A percentile compares a stretch with the other conserved stretches of the same genome.
Conservation (phyloP, 1,140 invertebrate genomes). For the Listronotus oregonensis region DNA sequence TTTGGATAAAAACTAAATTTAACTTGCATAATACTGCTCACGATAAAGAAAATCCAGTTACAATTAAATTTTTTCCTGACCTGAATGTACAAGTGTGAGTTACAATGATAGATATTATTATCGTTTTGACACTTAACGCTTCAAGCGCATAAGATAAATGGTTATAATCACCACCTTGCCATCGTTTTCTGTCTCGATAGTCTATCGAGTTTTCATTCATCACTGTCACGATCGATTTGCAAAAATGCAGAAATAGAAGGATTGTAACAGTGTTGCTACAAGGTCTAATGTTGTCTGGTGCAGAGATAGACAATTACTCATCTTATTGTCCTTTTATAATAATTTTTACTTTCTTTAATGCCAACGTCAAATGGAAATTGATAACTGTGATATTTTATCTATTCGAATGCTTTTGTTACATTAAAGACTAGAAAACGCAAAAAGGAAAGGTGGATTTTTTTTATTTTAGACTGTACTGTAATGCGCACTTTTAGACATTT, state of each 20-base stretch:
- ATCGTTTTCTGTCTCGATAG: slow-evolving; percentile 15
- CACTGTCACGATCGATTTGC: slow-evolving; percentile 17
- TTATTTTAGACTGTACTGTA: no score
- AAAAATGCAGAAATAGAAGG: slow-evolving; percentile 16
- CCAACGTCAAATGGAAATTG: no score
- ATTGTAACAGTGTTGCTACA: slow-evolving; percentile 6
- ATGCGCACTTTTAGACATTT: no score
- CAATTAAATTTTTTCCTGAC: slow-evolving; percentile 20
- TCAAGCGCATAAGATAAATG: slow-evolving; percentile 17
- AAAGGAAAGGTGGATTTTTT: no score
- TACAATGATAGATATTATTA: slow-evolving; percentile 32
- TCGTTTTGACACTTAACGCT: slow-evolving; percentile 24
- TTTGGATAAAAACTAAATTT: neutral
- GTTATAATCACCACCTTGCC: slow-evolving; percentile 18
- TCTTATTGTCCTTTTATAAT: slow-evolving; percentile 4
- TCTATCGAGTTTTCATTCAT: slow-evolving; percentile 18
- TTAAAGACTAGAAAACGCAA: no score
- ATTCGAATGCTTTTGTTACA: no score
- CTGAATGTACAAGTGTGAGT: slow-evolving; percentile 29
- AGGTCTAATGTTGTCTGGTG: slow-evolving; percentile 14
- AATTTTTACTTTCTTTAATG: neutral
- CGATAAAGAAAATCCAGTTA: slow-evolving; percentile 17
- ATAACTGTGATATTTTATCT: no score
- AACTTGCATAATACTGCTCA: slow-evolving; percentile 20
- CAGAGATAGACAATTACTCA: slow-evolving; percentile 13